Base-by-base conservation (phyloP, 2,888 invertebrate genomes). In the Netelia melanura region DNA sequence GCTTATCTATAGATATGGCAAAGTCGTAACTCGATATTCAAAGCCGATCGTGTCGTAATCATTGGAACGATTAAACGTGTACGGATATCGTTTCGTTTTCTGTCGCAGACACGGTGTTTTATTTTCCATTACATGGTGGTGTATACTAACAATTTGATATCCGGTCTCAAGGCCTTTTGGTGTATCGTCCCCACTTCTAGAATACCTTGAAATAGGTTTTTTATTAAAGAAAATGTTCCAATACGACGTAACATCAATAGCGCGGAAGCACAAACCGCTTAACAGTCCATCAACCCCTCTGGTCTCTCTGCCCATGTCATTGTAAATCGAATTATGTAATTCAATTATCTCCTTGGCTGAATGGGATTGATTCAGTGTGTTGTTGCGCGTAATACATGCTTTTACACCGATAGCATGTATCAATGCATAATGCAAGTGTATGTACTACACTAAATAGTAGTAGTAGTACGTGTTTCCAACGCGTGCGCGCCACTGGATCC, bases 241-340 rank as follows among this genome's bases (percentile, higher is more conserved):
- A 17, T 6, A 23, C 72, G 43, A 54, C 43, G 25, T 30, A 68
- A 81, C 71, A 48, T 61, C 52, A 61, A 17, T 54, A 62, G 21
- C 17, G 1, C n/a, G n/a, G n/a, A 38, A 25, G 43, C 5, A 48
- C 25, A 44, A 44, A 21, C 21, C 9, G 17, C 3, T 11, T 17
- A 64, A 62, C 64, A 62, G 74, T 70, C 1, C 84, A 48, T 81
- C 64, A 72, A 67, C 76, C 75, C 64, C 62, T 54, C 30, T 21
- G 17, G 11, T 38, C 21, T 25, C 56, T 48, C 11, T 72, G 6
- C 38, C 38, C 21, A 3, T 17, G 21, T 65, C 44, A 30, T 62
- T 21, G 65, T 64, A 71, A 86, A 86, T 84, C 64, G 17, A 86
- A 82, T 87, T 86, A 87, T 65, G 68, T 79, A 84, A 87, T 83